Evolutionary conservation across 2,888 invertebrate species (phyloP), one percentile per base, ranked within the genome.

Genomic region (Hypsopygia costalis): DNA sequence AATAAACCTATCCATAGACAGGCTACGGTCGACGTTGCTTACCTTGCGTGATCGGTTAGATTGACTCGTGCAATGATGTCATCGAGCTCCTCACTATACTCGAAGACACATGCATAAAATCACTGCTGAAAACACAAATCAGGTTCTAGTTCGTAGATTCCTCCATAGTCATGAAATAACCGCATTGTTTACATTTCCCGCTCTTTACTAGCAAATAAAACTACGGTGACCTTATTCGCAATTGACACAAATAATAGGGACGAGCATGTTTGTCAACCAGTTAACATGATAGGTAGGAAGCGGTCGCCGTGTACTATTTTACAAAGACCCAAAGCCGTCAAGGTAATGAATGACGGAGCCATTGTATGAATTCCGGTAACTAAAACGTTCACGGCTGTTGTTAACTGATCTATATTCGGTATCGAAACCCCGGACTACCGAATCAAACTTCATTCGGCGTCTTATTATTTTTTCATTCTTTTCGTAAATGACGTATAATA

Each of bases 281-380:
- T 80, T 80, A 81, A 70, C 81, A 71, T 55, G 66, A 75, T 70
- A 70, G 65, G 48, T 71, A 81, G 83, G 86, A 85, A 83, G 75
- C 59, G 49, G 46, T 46, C 36, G 49, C 46, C 41, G 60, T 55
- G 52, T 59, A 55, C 62, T 62, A 62, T 64, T 69, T 71, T 63
- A 70, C 61, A 68, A 72, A 71, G 65, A 69, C 50, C 49, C 52
- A 51, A 65, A 62, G 49, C 45, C 60, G 52, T 68, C 80, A 82
- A 82, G 81, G 81, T 67, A 56, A 74, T 52, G 53, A 39, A 74
- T 53, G 54, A 40, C 38, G 40, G 31, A 49, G 49, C 38, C 59
- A 62, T 67, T 67, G 65, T 67, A 62, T 52, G 44, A 58, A 62
- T 58, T 67, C 60, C 52, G 57, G 55, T 51, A 52, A 43, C 47